Conservation (phyloP, 2,888 invertebrate genomes). For the Philereme vetulata region DNA sequence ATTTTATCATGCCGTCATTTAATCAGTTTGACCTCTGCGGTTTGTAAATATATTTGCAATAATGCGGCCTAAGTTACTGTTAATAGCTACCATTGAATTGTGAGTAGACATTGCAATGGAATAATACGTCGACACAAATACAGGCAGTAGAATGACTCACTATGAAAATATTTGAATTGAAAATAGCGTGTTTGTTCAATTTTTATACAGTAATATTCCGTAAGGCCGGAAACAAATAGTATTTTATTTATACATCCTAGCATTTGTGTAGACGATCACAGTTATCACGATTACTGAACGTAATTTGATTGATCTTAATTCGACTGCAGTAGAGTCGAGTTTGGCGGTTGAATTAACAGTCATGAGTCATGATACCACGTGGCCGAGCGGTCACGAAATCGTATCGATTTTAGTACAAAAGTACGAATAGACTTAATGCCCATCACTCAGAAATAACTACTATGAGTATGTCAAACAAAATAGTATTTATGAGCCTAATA, state of each 20-base stretch:
- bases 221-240: slow-evolving; percentile 59
- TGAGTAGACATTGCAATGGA: slow-evolving; percentile 6
- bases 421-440: slow-evolving; percentile 45
- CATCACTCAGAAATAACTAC: slow-evolving; percentile 6
- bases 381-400: slow-evolving; percentile 61
- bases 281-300: slow-evolving; percentile 47
- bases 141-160: slow-evolving; percentile 41
- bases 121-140: slow-evolving; percentile 10
- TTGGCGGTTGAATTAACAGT: slow-evolving; percentile 43
- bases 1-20: slow-evolving; percentile 37
- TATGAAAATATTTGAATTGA: slow-evolving; percentile 47
- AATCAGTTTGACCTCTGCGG: slow-evolving; percentile 42
- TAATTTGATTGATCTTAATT: slow-evolving; percentile 40
- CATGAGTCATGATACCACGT: slow-evolving; percentile 60
- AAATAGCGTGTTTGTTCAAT: slow-evolving; percentile 51
- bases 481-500: slow-evolving; percentile 1
- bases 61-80: slow-evolving; percentile 51
- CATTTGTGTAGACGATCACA: slow-evolving; percentile 52
- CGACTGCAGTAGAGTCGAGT: slow-evolving; percentile 51
- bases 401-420: slow-evolving; percentile 64
- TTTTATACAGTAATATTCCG: slow-evolving; percentile 49
- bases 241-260: slow-evolving; percentile 55
- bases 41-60: slow-evolving; percentile 44
- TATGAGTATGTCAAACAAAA: slow-evolving; percentile 18
- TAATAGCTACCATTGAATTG: slow-evolving; percentile 14